Conservation (phyloP, 2,113 vertebrate genomes). For the Halcyon malimbica region DNA sequence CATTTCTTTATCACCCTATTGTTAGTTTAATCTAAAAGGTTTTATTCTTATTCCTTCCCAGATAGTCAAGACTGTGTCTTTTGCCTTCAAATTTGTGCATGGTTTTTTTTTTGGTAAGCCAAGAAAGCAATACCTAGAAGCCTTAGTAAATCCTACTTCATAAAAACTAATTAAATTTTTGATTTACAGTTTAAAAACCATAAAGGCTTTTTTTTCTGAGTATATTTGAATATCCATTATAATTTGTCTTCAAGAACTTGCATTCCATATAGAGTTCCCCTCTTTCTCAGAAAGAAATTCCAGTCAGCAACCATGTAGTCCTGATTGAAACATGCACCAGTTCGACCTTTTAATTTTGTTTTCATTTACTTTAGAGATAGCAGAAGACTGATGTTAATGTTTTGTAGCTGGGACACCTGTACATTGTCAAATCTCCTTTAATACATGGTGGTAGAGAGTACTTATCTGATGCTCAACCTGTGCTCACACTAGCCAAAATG, state of each 20-base stretch:
- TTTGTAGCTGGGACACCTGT: slow-evolving; percentile 44
- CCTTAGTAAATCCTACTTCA: background rate
- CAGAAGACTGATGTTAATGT: slow-evolving; percentile 31
- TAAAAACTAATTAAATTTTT: background rate
- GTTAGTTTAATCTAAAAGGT: background rate
- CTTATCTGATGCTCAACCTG: slow-evolving; percentile 42
- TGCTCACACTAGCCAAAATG: slow-evolving; percentile 37
- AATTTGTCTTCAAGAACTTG: background rate
- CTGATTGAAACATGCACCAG: background rate
- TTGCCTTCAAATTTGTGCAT: background rate
- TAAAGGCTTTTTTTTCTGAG: background rate
- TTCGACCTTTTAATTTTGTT: slow-evolving; percentile 58
- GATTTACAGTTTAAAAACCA: background rate
- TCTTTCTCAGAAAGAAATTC: background rate
- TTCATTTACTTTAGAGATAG: slow-evolving; percentile 44
- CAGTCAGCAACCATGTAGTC: background rate
- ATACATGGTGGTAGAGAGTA: slow-evolving; percentile 35
- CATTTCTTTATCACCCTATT: background rate
- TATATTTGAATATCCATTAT: background rate
- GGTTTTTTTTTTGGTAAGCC: background rate
- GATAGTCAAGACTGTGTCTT: background rate
- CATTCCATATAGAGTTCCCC: background rate
- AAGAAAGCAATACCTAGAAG: background rate
- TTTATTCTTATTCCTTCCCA: background rate
- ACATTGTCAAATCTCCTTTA: slow-evolving; percentile 54